Evolutionary conservation across 2,113 vertebrate species (phyloP), one percentile per base, ranked within the genome.

Genomic region (Pachypanchax playfairii): DNA sequence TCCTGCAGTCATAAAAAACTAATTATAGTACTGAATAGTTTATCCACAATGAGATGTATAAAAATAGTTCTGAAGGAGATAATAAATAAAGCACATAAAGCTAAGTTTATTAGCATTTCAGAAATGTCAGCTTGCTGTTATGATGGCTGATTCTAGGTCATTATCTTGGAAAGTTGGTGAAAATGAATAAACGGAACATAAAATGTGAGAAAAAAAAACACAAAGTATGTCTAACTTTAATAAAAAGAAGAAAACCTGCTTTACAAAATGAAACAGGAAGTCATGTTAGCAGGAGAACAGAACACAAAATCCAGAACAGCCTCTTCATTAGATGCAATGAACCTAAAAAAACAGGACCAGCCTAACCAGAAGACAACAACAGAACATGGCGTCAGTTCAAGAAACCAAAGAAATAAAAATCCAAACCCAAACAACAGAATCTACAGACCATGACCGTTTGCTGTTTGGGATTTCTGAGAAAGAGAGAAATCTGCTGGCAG

Each of bases 401-500:
- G 5, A 10, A 20, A 42, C 8, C 39, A 42, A 20, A 42, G 9
- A 10, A 42, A 20, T 18, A 41, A 41, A 41, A 39, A 33, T 10
- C 3, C 8, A 33, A 3, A 13, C n/a, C 39, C 12, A n/a, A 41
- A 41, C 39, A 41, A 20, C 39, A n/a, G n/a, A 42, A 42, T 5
- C 39, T 8, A 20, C 39, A 42, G 7, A 42, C 39, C 39, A 18
- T 42, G 39, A 42, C 39, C 9, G 39, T 29, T 5, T 22, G 46
- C n/a, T 18, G n/a, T 51, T 50, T 31, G 35, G 36, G 47, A 14
- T 60, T 48, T 25, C 21, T 29, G n/a, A 35, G 22, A 49, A 3
- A 28, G 22, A 64, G 33, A 31, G 21, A 44, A n/a, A 53, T 44
- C 39, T 64, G 53, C 54, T 67, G 57, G 54, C 62, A 65, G 25